Evolutionary conservation across 2,797 vertebrate genomes (phyloP).

Genomic region (Onychomys arenicola): DNA sequence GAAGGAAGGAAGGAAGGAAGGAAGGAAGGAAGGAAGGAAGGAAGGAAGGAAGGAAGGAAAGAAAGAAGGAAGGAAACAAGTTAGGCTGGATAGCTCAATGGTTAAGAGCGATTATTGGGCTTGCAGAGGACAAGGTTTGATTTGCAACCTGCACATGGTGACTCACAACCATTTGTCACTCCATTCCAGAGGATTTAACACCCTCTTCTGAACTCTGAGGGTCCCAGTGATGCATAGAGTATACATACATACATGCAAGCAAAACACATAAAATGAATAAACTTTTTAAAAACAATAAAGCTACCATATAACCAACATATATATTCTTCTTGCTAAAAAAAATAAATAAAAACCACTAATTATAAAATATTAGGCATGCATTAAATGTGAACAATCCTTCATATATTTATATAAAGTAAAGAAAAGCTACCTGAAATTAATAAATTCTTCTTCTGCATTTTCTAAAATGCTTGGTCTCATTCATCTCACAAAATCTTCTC

Average conservation of each 20-base stretch:
- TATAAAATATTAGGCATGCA: slow-evolving; percentile 1
- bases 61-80: neutral
- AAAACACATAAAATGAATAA: neutral
- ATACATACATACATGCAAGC: neutral
- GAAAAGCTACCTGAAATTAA: neutral
- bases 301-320: neutral
- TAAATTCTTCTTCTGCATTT: slow-evolving; percentile 40
- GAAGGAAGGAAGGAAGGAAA: no score
- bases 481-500: neutral
- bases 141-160: neutral
- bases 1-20: no score
- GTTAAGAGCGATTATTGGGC: neutral
- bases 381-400: neutral
- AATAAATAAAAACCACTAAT: neutral
- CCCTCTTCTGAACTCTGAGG: neutral
- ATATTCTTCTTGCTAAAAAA: neutral
- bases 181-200: neutral
- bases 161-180: neutral
- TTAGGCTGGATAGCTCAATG: neutral
- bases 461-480: neutral
- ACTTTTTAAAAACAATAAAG: neutral
- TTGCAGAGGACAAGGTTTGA: neutral
- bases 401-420: neutral
- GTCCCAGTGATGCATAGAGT: neutral
- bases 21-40: no score